These are phyloP conservation scores for Octopus sinensis DNA, from an alignment of 1,140 invertebrate genomes.

Conservation along the genomic window DNA sequence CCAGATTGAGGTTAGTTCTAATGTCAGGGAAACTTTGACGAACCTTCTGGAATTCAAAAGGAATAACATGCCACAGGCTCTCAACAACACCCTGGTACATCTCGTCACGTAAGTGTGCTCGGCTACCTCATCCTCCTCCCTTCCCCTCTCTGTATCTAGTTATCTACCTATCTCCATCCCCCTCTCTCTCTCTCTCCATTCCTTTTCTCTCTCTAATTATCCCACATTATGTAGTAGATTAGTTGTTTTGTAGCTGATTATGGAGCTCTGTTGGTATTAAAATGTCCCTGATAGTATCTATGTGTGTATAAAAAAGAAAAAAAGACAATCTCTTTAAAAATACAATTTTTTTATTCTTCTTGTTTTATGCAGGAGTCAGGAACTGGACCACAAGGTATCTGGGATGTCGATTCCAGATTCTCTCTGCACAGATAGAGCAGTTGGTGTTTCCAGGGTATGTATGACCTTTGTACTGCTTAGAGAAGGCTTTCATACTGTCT, in stretches of 20 bases:
- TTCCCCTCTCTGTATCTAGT: too few species aligned
- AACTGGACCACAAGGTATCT: slow-evolving; percentile 78
- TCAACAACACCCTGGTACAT: slow-evolving; percentile 77
- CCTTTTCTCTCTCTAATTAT: too few species aligned
- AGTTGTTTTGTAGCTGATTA: neutral
- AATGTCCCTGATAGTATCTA: too few species aligned
- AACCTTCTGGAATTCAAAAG: slow-evolving; percentile 87
- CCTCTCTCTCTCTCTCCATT: too few species aligned
- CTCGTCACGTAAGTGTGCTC: slow-evolving; percentile 75
- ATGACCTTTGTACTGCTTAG: neutral
- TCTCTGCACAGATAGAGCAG: slow-evolving; percentile 84
- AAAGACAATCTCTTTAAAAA: too few species aligned
- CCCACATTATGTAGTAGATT: neutral
- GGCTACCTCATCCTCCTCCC: too few species aligned
- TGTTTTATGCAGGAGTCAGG: slow-evolving; percentile 68
- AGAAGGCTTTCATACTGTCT: too few species aligned
- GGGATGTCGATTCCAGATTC: slow-evolving; percentile 88
- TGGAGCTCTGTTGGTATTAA: neutral
- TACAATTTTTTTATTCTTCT: neutral
- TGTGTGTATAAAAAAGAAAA: too few species aligned
- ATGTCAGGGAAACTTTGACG: slow-evolving; percentile 69
- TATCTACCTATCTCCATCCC: too few species aligned
- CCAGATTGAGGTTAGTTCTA: slow-evolving; percentile 66
- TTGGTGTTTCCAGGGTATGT: slow-evolving; percentile 77
- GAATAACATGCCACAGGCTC: slow-evolving; percentile 75